Evolutionary conservation across 2,888 invertebrate species (phyloP), one percentile per base, ranked within the genome.

Genomic region (Oligia strigilis): DNA sequence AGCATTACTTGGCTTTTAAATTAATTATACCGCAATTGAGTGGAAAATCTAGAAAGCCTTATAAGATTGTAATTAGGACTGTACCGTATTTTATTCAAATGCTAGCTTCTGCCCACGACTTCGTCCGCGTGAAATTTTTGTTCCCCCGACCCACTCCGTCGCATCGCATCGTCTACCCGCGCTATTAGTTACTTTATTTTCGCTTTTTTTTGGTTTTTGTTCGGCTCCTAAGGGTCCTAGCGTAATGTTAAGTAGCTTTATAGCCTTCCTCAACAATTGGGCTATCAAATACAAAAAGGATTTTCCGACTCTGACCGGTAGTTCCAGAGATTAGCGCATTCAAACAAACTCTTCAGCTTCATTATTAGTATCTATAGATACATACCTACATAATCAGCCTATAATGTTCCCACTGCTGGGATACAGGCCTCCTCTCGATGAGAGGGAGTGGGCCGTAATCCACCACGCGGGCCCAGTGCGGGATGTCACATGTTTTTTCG

Each of bases 61-160:
- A 60, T n/a, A 65, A 52, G 5, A n/a, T 81, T 52, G 72, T 73
- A 72, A 80, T 72, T 66, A 72, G 23, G 29, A 52, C 23, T 9
- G 52, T 49, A 19, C 19, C 6, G 36, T 36, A 0, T 66, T 72
- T 65, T 23, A 80, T 72, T 66, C 11, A 70, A 64, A 55, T n/a
- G 0, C 58, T 58, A 58, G 23, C 9, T 58, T 58, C 58, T n/a
- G 58, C 23, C 58, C 0, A 11, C 23, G 58, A n/a, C n/a, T 58
- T 58, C 23, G 11, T 13, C 13, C 11, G n/a, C n/a, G n/a, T 55
- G 55, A 55, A 55, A 11, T 58, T n/a, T n/a, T n/a, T n/a, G 58
- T 11, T n/a, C n/a, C 1, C n/a, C 58, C 4, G 9, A 11, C 23
- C 49, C 14, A 4, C 1, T 14, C 49, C 14, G 4, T 58, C 23